These are phyloP conservation scores for Lithophane semibrunnea DNA, from an alignment of 2,888 invertebrate genomes.

Conservation along the genomic window DNA sequence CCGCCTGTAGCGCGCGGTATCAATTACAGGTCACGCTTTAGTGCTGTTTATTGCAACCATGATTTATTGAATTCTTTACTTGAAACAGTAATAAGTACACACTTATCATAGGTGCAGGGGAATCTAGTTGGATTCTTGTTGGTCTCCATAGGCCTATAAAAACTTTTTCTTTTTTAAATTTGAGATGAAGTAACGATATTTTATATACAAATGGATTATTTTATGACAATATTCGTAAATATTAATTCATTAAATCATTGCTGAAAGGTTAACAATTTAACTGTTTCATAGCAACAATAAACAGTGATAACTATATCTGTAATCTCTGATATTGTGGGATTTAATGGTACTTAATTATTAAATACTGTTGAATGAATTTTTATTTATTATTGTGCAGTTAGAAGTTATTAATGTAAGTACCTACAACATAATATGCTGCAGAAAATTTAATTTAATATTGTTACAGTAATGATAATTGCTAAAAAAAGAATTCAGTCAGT, in stretches of 20 bases:
- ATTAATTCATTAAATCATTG: background rate
- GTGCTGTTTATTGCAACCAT: slow-evolving; percentile 50
- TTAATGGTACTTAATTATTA: background rate
- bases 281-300: slow-evolving; percentile 47
- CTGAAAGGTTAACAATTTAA: background rate
- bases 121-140: slow-evolving; percentile 51
- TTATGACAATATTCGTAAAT: no score
- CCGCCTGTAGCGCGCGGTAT: slow-evolving; percentile 51
- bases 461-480: background rate
- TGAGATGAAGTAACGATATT: background rate
- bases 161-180: background rate
- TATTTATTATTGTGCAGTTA: background rate
- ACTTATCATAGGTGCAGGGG: background rate
- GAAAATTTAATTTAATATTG: background rate
- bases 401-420: background rate
- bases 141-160: background rate
- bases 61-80: slow-evolving; percentile 33
- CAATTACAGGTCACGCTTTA: slow-evolving; percentile 64
- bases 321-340: slow-evolving; percentile 30
- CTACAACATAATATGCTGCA: background rate
- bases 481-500: background rate
- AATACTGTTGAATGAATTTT: background rate
- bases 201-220: background rate
- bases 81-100: background rate
- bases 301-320: slow-evolving; percentile 12